phyloP scores from a whole-genome alignment of 2,888 invertebrate species.

The Chaitophorus viminalis region DNA sequence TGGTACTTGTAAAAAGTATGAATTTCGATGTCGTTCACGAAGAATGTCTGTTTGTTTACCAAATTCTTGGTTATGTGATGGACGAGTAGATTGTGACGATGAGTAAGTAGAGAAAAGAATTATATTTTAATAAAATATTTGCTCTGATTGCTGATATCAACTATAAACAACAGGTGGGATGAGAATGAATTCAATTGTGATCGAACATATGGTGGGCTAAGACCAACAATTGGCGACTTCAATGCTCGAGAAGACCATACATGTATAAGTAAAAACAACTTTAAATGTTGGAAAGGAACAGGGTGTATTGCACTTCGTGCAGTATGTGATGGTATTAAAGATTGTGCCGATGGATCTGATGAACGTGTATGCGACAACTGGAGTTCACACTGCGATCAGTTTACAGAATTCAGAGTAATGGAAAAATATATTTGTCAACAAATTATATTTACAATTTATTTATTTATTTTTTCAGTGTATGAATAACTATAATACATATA shows the following conservation, averaged over 20 bases:
- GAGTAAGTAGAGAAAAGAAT: constrained; percentile 63
- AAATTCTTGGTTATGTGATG: constrained; percentile 66
- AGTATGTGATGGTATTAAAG: constrained; percentile 64
- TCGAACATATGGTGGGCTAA: constrained; percentile 59
- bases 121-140: not conserved
- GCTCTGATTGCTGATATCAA: not conserved
- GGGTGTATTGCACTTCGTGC: constrained; percentile 64
- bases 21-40: constrained; percentile 64
- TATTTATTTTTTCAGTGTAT: constrained; percentile 49
- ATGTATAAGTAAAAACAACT: constrained; percentile 63
- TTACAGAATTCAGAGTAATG: constrained; percentile 63
- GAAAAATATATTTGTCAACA: constrained; percentile 29
- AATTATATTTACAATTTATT: constrained; percentile 34
- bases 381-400: constrained; percentile 62
- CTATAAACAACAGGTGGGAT: constrained; percentile 64
- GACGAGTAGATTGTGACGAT: constrained; percentile 66
- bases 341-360: constrained; percentile 65
- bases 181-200: constrained; percentile 66
- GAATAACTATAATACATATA: constrained; percentile 53
- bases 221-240: constrained; percentile 60
- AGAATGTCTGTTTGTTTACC: constrained; percentile 65
- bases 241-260: constrained; percentile 57
- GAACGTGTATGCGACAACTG: constrained; percentile 64
- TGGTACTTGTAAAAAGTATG: constrained; percentile 64
- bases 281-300: constrained; percentile 64